Conservation (phyloP, 64 coral and sea anemone genomes). For the Acropora tenuis region DNA sequence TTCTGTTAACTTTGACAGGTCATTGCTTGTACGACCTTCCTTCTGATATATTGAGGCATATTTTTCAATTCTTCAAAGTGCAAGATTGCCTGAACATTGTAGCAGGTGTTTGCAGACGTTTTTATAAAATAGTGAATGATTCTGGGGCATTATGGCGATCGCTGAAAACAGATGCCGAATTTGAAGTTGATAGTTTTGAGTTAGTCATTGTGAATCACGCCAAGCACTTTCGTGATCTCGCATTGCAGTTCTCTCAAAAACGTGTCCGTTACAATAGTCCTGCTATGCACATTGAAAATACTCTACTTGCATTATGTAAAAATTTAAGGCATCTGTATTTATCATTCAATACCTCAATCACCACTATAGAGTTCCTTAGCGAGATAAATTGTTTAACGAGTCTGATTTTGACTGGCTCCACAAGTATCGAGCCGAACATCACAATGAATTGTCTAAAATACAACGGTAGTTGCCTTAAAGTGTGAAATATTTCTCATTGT, state of each 20-base stretch:
- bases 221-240: conserved; percentile 52
- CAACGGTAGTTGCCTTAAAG: conserved; percentile 57
- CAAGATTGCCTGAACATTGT: conserved; percentile 71
- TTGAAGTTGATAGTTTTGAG: conserved; percentile 75
- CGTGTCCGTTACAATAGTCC: conserved; percentile 55
- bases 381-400: conserved; percentile 55
- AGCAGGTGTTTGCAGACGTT: conserved; percentile 72
- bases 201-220: conserved; percentile 57
- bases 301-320: conserved; percentile 33
- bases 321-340: conserved; percentile 53
- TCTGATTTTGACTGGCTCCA: conserved; percentile 62
- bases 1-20: conserved; percentile 67
- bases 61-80: conserved; percentile 76
- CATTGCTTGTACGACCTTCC: conserved; percentile 65
- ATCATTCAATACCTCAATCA: conserved; percentile 56
- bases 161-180: conserved; percentile 73
- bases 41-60: conserved; percentile 65
- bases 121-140: conserved; percentile 55
- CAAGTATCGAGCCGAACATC: conserved; percentile 51
- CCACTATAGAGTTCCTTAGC: conserved; percentile 50
- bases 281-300: conserved; percentile 40
- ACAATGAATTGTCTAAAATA: conserved; percentile 69
- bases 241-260: conserved; percentile 40
- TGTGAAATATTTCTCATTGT: conserved; percentile 69
- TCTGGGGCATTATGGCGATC: conserved; percentile 17